Conservation (phyloP, 2,797 vertebrate genomes). For the Borostomias antarcticus region DNA sequence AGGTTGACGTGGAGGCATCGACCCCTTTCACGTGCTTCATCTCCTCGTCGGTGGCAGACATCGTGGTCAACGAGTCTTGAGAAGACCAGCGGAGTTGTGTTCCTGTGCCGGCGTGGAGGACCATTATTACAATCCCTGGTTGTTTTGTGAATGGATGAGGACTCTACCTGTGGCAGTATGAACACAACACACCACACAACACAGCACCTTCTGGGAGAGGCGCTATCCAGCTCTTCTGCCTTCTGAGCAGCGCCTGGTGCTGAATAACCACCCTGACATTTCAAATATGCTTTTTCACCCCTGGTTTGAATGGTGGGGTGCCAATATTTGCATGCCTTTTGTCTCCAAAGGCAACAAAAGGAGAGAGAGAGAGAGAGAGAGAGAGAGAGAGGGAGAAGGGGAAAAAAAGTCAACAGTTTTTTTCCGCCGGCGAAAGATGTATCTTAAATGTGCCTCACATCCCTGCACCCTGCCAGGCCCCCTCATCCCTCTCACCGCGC, state of each 20-base stretch:
- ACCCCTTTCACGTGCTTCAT: slow-evolving; percentile 28
- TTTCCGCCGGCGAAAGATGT: slow-evolving; percentile 67
- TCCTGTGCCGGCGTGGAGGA: not conserved
- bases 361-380: slow-evolving; percentile 32
- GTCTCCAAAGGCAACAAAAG: slow-evolving; percentile 70
- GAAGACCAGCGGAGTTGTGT: slow-evolving; percentile 10
- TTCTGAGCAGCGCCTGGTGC: slow-evolving; percentile 40
- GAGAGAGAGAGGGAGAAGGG: slow-evolving; percentile 32
- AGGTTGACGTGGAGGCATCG: slow-evolving; percentile 51
- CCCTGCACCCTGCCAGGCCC: slow-evolving; percentile 70
- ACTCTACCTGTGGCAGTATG: slow-evolving; percentile 37
- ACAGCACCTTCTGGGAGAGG: slow-evolving; percentile 29
- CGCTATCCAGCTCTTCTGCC: slow-evolving; percentile 60
- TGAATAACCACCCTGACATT: slow-evolving; percentile 68
- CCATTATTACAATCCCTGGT: slow-evolving; percentile 8
- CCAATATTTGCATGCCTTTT: slow-evolving; percentile 78
- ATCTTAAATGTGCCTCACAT: slow-evolving; percentile 77
- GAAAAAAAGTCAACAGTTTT: slow-evolving; percentile 66
- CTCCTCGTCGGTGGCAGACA: slow-evolving; percentile 17
- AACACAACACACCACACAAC: slow-evolving; percentile 28
- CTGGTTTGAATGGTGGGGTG: slow-evolving; percentile 57
- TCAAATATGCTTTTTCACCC: slow-evolving; percentile 63
- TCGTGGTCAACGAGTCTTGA: not conserved
- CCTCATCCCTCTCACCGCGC: slow-evolving; percentile 67
- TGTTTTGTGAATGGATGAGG: slow-evolving; percentile 14